Percentiles rank a stretch among this genome's conserved stretches.
These are phyloP conservation scores for Elephas maximus DNA, from an alignment of 2,113 vertebrate genomes.

Conservation along the genomic window DNA sequence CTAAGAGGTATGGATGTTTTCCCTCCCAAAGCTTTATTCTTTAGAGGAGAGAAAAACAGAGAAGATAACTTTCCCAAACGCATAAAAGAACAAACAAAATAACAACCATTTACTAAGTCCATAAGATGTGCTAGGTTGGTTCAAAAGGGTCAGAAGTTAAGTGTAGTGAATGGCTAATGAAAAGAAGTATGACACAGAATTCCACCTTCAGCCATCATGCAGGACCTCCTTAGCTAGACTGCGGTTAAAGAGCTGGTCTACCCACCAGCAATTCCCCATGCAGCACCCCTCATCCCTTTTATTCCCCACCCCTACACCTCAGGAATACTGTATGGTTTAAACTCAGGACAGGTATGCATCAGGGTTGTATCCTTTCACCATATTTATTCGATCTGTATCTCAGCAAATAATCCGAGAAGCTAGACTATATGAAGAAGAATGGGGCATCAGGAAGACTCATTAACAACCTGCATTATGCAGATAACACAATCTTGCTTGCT, in stretches of 20 bases:
- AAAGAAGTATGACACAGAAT: not conserved
- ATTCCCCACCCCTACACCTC: not conserved
- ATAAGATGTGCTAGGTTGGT: not conserved
- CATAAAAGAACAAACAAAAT: conserved; percentile 18
- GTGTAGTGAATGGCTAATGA: not conserved
- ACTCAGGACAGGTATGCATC: not conserved
- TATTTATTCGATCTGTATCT: not conserved
- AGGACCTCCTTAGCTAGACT: not conserved
- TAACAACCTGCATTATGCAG: no score
- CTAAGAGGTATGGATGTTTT: not conserved
- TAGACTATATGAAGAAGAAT: no score
- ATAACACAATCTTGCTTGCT: no score
- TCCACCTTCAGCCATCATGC: not conserved
- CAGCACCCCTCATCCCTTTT: not conserved
- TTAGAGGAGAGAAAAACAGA: conserved; percentile 33
- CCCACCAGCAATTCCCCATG: not conserved
- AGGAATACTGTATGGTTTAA: not conserved
- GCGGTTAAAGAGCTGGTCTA: not conserved
- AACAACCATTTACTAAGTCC: not conserved
- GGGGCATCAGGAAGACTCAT: no score
- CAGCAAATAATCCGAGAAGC: not conserved
- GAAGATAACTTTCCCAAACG: not conserved
- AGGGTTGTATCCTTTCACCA: not conserved
- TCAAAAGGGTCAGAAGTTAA: conserved; percentile 29
- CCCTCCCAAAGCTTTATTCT: not conserved